phyloP scores from a whole-genome alignment of 1,140 invertebrate species.

The Penaeus vannamei region DNA sequence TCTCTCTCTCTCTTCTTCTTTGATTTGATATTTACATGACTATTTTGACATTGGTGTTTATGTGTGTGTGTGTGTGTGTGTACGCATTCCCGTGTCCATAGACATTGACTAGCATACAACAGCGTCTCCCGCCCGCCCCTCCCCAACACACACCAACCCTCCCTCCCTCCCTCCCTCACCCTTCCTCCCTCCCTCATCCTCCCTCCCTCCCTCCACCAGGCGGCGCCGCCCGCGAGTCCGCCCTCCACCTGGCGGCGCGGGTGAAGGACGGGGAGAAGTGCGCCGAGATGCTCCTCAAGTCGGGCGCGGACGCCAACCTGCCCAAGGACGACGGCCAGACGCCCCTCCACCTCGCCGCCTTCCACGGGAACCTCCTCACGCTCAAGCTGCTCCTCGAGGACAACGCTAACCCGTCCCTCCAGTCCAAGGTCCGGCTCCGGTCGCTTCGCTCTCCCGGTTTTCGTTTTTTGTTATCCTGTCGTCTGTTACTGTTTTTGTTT shows the following conservation, averaged over 20 bases:
- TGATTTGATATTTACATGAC: constrained; percentile 70
- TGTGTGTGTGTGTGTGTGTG: background rate
- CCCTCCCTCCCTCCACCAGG: constrained; percentile 71
- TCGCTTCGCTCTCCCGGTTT: background rate
- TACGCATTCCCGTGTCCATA: too few species aligned
- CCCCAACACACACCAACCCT: background rate
- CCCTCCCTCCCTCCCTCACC: background rate
- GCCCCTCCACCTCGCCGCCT: constrained; percentile 91
- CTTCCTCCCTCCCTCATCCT: too few species aligned
- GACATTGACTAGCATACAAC: too few species aligned
- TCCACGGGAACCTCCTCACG: constrained; percentile 89
- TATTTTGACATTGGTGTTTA: constrained; percentile 14
- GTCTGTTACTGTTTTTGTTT: background rate
- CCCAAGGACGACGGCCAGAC: constrained; percentile 94
- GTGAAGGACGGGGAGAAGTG: constrained; percentile 95
- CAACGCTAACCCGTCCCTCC: constrained; percentile 85
- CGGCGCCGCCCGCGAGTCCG: constrained; percentile 89
- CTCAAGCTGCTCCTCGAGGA: constrained; percentile 88
- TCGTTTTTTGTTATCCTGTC: background rate
- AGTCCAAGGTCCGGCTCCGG: constrained; percentile 83
- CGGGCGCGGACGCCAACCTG: constrained; percentile 95
- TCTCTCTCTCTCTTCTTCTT: constrained; percentile 97
- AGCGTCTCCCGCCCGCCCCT: too few species aligned
- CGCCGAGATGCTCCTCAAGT: constrained; percentile 97
- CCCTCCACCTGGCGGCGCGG: constrained; percentile 94